Base-by-base conservation (phyloP, 2,113 vertebrate species). In the Hippocampus comes region DNA sequence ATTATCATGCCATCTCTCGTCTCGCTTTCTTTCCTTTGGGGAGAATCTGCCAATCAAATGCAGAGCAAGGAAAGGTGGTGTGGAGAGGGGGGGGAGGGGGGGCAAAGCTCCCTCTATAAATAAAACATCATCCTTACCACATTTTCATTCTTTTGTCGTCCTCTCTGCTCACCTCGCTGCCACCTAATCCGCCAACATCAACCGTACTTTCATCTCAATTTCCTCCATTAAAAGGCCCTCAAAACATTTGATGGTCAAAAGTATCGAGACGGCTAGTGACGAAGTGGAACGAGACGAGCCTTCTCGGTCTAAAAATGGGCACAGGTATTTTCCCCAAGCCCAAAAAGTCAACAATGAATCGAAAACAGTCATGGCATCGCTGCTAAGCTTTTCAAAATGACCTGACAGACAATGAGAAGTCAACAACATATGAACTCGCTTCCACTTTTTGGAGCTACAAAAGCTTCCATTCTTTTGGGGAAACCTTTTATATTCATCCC, bases 61-160 rank as follows among this genome's bases (percentile, higher is more conserved):
- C 72, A 56, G 72, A 42, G 71, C 66, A 72, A 76, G 71, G 70
- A 63, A 76, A 30, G 27, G 27, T 59, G 82, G 77, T 78, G 78
- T 78, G 78, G 80, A 83, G 78, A 64, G 12, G 10, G 43, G 0
- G 43, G 10, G 3, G 10, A 12, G 2, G 43, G 48, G 4, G 5
- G 5, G 34, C 34, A 68, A 41, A 34, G 68, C 72, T 78, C 41
- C 51, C 68, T 75, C 79, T 88, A 91, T 90, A 91, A 92, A 91
- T 92, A 93, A 89, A 82, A 86, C 86, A 91, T 90, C 89, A 91
- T 90, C 84, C 89, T 86, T 85, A 74, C 85, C 88, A 91, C 86
- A 88, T 86, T 83, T 85, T 77, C 60, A 18, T 85, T 79, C 80
- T 72, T 76, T 74, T 75, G 72, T 70, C 43, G 72, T 76, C 66